Evolutionary conservation across 2,888 invertebrate species (phyloP), one percentile per base, ranked within the genome.

Genomic region (Drosophila ustulata): DNA sequence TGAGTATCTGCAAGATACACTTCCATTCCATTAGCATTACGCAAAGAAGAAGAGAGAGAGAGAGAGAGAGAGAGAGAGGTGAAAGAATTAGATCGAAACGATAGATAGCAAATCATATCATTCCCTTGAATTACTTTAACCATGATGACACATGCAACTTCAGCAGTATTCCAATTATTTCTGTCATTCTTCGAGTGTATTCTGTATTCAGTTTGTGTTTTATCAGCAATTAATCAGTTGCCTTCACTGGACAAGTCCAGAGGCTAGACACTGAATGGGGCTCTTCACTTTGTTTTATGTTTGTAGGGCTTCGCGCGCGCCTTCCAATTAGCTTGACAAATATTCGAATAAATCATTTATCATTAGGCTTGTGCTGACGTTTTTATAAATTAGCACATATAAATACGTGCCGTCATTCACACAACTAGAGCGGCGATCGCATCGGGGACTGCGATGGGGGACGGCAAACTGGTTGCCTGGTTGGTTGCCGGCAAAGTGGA

Each of bases 341-440:
- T 85, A 34, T 55, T 65, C 78, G 45, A 71, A 80, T 82, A 85
- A 80, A 80, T 84, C 82, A 82, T 82, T 74, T 64, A 80, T 82
- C 80, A 85, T 75, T 71, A 63, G 64, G 61, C 61, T 65, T 28
- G 37, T 58, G 75, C 82, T 79, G 76, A 67, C 68, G 57, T 72
- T 50, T 66, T 9, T 55, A 64, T 76, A 74, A 77, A 77, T 77
- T 78, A 78, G 74, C 76, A 78, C 78, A 47, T 53, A 53, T 51
- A 25, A 32, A 77, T 74, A 70, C 57, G 74, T 77, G 76, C 74
- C 68, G 76, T 76, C 72, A 65, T 66, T 72, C 69, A 59, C 46
- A 47, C 25, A 46, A 37, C 18, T n/a, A 9, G 37, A 18, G 37
- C 46, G 46, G 3, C 18, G 55, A n/a, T 6, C 3, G 46, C 3